Base-by-base conservation (phyloP, 2,113 vertebrate genomes). In the Megaceryle maxima region DNA sequence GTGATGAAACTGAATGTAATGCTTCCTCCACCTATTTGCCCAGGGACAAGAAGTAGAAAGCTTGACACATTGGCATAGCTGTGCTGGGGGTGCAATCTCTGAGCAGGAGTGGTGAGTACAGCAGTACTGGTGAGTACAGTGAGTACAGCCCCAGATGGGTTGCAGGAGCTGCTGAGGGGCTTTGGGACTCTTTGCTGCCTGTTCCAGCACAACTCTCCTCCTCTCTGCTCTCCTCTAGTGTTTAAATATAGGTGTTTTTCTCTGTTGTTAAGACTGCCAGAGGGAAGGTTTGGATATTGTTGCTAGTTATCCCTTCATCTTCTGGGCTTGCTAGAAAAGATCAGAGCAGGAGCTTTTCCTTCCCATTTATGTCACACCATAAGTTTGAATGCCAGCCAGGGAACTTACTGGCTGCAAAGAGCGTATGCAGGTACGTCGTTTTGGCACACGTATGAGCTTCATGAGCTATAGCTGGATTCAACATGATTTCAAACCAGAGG, bases 1-100 rank as follows among this genome's bases (percentile, higher is more conserved):
- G 0, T 74, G 72, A 51, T 1, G 12, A 77, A n/a, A 26, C n/a
- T n/a, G 63, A 59, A 70, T n/a, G 53, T 16, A 39, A 41, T 20
- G 13, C 33, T 72, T 68, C 72, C 43, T 88, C 60, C 53, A 26
- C 14, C 12, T 75, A 7, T 66, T 55, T 78, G 21, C 31, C 19
- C 9, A 31, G 59, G 31, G 17, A 76, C 11, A 64, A 77, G 50
- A 62, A 78, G 39, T 13, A 57, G 17, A 68, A 72, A 82, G 13
- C 16, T 22, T 3, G 3, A 44, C 17, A 20, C 4, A 3, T 1
- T 37, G 64, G 7, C 31, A 7, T 2, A 41, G 41, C 20, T 43
- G 25, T 53, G 33, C 22, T 62, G 57, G 43, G 17, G 5, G 2
- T 26, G 21, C 19, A 44, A 62, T 44, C 4, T 59, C 37, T 25